phyloP scores from a whole-genome alignment of 1,140 invertebrate species.

The Dreissena rostriformis region DNA sequence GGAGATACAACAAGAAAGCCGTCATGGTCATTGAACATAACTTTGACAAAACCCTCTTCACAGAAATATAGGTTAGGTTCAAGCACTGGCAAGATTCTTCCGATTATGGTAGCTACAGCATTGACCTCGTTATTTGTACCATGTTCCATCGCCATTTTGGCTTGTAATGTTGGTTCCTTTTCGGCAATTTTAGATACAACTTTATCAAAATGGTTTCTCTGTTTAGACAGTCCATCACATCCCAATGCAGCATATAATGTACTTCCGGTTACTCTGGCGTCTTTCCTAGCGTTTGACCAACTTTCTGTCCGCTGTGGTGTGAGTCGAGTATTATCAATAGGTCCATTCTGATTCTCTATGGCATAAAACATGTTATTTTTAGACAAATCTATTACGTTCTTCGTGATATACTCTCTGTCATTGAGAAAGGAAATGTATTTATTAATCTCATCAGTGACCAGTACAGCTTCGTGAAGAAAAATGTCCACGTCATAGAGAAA shows the following conservation, averaged over 20 bases:
- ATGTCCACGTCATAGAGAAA: slow-evolving; percentile 50
- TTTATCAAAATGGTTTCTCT: slow-evolving; percentile 52
- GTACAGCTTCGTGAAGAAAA: not conserved
- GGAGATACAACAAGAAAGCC: slow-evolving; percentile 36
- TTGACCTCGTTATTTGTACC: slow-evolving; percentile 50
- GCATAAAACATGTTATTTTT: not conserved
- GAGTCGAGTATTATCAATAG: not conserved
- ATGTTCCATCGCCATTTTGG: slow-evolving; percentile 30
- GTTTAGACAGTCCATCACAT: slow-evolving; percentile 28
- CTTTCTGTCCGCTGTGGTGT: slow-evolving; percentile 32
- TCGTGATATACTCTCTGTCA: not conserved
- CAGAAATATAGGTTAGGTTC: slow-evolving; percentile 21
- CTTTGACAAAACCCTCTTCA: slow-evolving; percentile 41
- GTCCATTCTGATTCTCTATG: not conserved
- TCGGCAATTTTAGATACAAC: slow-evolving; percentile 39
- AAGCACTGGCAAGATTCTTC: slow-evolving; percentile 33
- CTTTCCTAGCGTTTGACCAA: slow-evolving; percentile 44
- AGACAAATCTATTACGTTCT: not conserved
- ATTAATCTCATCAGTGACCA: not conserved
- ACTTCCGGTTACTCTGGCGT: slow-evolving; percentile 53
- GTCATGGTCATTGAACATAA: not conserved
- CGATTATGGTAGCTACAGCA: slow-evolving; percentile 43
- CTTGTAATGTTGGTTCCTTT: slow-evolving; percentile 7
- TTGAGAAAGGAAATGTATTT: not conserved
- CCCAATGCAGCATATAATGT: slow-evolving; percentile 49